Evolutionary conservation across 2,888 invertebrate genomes (phyloP).

Genomic region (Pyrocoelia pectoralis): DNA sequence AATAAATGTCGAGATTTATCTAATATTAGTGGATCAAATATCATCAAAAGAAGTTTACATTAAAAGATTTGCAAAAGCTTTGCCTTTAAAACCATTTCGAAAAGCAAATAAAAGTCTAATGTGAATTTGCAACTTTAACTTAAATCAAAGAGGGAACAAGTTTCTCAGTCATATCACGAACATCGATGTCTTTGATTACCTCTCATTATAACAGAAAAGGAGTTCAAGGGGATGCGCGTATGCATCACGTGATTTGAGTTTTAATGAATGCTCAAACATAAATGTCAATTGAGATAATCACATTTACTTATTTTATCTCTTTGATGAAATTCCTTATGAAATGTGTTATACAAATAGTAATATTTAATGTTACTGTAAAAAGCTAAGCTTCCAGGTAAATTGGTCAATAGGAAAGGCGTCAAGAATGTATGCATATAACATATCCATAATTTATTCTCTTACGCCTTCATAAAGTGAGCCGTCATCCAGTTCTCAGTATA

Average conservation of each 20-base stretch:
- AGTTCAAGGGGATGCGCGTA: slow-evolving; percentile 45
- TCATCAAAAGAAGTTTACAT: background rate
- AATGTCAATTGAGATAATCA: too few species aligned
- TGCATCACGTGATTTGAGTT: slow-evolving; percentile 35
- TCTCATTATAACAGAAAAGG: slow-evolving; percentile 49
- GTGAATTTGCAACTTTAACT: slow-evolving; percentile 15
- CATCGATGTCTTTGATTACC: slow-evolving; percentile 46
- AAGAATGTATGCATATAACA: too few species aligned
- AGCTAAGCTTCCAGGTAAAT: too few species aligned
- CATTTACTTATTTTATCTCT: too few species aligned
- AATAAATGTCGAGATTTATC: too few species aligned
- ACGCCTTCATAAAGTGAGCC: too few species aligned
- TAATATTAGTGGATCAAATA: background rate
- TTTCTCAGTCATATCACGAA: slow-evolving; percentile 37
- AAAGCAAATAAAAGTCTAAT: slow-evolving; percentile 22
- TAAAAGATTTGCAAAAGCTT: background rate
- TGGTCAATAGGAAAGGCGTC: too few species aligned
- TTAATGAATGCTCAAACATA: slow-evolving; percentile 3
- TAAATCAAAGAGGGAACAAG: slow-evolving; percentile 26
- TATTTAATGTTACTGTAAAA: too few species aligned
- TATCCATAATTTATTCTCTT: too few species aligned
- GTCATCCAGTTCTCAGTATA: too few species aligned
- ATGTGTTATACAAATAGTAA: too few species aligned
- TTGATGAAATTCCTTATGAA: too few species aligned
- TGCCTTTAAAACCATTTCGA: background rate